phyloP scores from a whole-genome alignment of 2,113 vertebrate genomes.

The Delphinapterus leucas region DNA sequence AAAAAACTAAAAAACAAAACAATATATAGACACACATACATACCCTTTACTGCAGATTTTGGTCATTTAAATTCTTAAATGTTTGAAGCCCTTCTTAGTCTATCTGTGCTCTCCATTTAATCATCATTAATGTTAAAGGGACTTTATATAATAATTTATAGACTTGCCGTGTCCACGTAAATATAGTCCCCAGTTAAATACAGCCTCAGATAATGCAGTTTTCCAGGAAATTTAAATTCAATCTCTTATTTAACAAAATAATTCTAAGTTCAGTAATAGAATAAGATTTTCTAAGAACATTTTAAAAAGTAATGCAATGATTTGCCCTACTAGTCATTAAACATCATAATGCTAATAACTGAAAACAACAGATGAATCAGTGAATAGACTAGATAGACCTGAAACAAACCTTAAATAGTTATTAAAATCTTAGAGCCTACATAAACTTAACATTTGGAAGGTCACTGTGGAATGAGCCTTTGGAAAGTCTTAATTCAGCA shows the following conservation, averaged over 20 bases:
- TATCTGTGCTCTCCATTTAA: not conserved
- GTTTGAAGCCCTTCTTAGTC: not conserved
- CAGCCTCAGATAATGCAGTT: constrained; percentile 10
- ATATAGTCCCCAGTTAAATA: constrained; percentile 25
- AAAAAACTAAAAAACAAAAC: constrained; percentile 14
- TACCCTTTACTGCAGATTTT: not conserved
- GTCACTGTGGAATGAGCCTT: not conserved
- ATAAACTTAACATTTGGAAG: not conserved
- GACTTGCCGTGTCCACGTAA: not conserved
- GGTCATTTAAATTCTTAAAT: constrained; percentile 49
- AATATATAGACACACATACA: not conserved
- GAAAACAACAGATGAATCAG: not conserved
- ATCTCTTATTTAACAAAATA: not conserved
- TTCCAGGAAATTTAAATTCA: constrained; percentile 26
- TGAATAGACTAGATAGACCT: not conserved
- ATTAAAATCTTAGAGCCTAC: not conserved
- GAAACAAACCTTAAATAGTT: constrained; percentile 21
- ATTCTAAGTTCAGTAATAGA: constrained; percentile 41
- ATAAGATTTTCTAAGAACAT: constrained; percentile 30
- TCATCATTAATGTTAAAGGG: not conserved
- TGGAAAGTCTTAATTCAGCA: constrained; percentile 21
- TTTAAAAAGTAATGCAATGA: not conserved
- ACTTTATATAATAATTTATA: not conserved
- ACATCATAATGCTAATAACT: not conserved
- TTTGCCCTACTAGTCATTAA: not conserved